Percentiles rank a stretch among this genome's conserved stretches.
phyloP scores from a whole-genome alignment of 2,113 vertebrate species.

The Pipra filicauda region DNA sequence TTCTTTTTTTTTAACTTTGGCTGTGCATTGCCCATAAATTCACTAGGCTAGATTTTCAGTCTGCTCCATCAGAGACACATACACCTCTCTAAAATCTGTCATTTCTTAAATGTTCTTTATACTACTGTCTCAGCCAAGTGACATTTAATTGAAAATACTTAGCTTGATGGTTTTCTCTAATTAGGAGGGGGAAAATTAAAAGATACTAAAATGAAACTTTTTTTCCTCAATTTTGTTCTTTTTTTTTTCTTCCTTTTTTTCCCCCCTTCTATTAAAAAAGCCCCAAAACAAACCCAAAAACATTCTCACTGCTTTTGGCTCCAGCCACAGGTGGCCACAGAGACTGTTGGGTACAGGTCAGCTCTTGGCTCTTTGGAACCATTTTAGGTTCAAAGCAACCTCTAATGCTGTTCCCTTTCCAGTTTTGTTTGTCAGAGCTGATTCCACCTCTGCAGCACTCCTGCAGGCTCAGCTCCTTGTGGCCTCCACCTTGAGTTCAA shows the following conservation, averaged over 20 bases:
- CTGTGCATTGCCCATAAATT: constrained; percentile 26
- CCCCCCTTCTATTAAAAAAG: neutral
- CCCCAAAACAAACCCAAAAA: neutral
- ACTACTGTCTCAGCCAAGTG: neutral
- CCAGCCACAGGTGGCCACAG: neutral
- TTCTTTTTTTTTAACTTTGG: neutral
- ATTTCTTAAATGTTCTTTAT: neutral
- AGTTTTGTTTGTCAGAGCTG: neutral
- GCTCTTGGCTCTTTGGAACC: neutral
- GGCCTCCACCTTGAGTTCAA: neutral
- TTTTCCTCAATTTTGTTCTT: neutral
- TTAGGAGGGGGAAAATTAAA: neutral
- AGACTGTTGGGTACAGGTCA: neutral
- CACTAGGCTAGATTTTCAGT: neutral
- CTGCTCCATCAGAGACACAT: neutral
- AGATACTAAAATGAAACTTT: neutral
- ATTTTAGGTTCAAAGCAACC: neutral
- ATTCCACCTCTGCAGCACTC: neutral
- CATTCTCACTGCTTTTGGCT: neutral
- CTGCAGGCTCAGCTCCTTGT: neutral
- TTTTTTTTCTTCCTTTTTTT: neutral
- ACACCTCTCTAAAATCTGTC: neutral
- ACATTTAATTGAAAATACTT: constrained; percentile 6
- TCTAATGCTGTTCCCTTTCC: neutral
- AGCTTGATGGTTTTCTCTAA: neutral